phyloP scores from a whole-genome alignment of 2,888 invertebrate genomes.

The Drosophila cognata region DNA sequence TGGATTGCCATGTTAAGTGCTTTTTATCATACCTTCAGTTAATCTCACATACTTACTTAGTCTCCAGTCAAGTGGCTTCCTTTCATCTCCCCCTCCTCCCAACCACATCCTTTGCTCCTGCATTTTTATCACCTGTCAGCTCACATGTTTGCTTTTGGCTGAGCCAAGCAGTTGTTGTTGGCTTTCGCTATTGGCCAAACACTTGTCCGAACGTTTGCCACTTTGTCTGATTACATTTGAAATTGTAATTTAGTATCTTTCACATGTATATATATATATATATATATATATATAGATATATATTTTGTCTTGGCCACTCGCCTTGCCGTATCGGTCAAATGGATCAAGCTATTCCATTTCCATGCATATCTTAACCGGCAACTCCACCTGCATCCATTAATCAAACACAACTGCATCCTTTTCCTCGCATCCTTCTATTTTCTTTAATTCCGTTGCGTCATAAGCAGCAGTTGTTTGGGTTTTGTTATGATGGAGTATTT shows the following conservation, averaged over 20 bases:
- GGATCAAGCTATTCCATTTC: conserved; percentile 72
- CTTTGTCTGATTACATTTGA: conserved; percentile 85
- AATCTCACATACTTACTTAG: conserved; percentile 68
- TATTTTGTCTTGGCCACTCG: conserved; percentile 53
- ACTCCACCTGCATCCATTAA: conserved; percentile 51
- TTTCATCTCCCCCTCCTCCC: not conserved
- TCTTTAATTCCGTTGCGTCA: not conserved
- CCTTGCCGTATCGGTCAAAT: conserved; percentile 66
- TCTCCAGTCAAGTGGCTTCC: conserved; percentile 26
- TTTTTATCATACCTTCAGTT: conserved; percentile 77
- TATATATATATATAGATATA: not conserved
- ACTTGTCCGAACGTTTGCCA: conserved; percentile 62
- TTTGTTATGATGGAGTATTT: not conserved
- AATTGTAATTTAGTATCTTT: conserved; percentile 83
- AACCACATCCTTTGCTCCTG: conserved; percentile 25
- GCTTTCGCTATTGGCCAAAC: conserved; percentile 45
- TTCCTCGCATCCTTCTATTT: not conserved
- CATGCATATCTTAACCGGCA: conserved; percentile 41
- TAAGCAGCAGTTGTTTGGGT: not conserved
- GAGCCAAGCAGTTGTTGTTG: conserved; percentile 29
- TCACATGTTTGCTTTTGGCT: conserved; percentile 62
- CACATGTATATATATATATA: not conserved
- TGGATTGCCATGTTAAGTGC: conserved; percentile 81
- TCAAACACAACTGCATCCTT: conserved; percentile 42
- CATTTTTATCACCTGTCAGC: conserved; percentile 80